Conservation (phyloP, 92 coral and sea anemone genomes). For the Paragorgia papillata region DNA sequence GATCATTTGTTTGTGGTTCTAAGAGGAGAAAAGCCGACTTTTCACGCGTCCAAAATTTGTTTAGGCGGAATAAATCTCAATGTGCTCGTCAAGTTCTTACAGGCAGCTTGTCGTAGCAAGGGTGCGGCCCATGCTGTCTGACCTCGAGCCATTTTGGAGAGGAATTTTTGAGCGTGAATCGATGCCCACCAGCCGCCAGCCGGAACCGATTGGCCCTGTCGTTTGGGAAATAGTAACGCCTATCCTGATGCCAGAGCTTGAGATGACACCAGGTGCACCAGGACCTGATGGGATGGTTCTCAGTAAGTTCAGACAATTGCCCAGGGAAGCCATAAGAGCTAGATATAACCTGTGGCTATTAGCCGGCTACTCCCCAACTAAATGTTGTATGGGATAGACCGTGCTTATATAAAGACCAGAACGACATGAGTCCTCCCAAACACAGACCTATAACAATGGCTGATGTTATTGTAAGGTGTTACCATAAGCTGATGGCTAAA, state of each 20-base stretch:
- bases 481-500: constrained; percentile 21
- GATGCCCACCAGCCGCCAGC: not conserved
- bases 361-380: constrained; percentile 2
- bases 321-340: not conserved
- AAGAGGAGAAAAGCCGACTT: not conserved
- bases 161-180: constrained; percentile 6
- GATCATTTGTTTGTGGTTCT: not conserved
- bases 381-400: constrained; percentile 9
- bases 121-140: not conserved
- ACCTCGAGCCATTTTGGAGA: not conserved
- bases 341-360: constrained; percentile 38
- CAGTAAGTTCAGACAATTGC: not conserved
- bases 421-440: not conserved
- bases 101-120: not conserved
- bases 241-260: not conserved
- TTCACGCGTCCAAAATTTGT: not conserved
- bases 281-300: constrained; percentile 31
- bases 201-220: not conserved
- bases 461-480: constrained; percentile 1
- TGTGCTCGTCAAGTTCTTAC: not conserved
- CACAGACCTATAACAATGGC: constrained; percentile 40
- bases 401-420: not conserved
- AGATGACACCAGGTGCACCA: constrained; percentile 5
- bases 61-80: not conserved
- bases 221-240: not conserved